These are phyloP conservation scores for Phrynosoma platyrhinos DNA, from an alignment of 2,113 vertebrate genomes.

Conservation along the genomic window DNA sequence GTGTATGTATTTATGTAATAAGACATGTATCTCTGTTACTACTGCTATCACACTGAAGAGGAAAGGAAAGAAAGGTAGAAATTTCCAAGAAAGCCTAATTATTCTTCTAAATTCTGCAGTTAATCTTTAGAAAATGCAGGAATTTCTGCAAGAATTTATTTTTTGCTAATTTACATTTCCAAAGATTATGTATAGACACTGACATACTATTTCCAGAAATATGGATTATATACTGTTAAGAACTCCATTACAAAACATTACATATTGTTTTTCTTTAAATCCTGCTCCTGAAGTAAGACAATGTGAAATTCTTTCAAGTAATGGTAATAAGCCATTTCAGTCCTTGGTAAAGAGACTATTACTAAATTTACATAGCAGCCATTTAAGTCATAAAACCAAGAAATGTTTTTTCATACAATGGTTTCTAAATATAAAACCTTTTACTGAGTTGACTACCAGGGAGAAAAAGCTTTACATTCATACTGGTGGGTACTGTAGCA, in stretches of 20 bases:
- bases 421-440: neutral
- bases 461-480: neutral
- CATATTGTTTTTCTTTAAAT: neutral
- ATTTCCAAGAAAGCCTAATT: neutral
- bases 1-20: no score
- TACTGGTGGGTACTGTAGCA: no score
- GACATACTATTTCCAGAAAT: neutral
- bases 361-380: neutral
- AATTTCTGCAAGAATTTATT: neutral
- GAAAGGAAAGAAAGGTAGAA: neutral
- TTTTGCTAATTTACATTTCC: neutral
- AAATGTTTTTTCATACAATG: neutral
- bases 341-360: neutral
- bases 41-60: neutral
- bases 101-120: neutral
- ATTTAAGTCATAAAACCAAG: neutral
- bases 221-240: neutral
- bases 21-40: no score
- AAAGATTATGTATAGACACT: neutral
- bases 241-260: neutral
- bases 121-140: neutral
- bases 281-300: neutral
- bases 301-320: neutral
- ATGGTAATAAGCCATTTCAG: neutral
- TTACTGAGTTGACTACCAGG: neutral